Evolutionary conservation across 2,888 invertebrate species (phyloP).

Genomic region (Amiota mariae): DNA sequence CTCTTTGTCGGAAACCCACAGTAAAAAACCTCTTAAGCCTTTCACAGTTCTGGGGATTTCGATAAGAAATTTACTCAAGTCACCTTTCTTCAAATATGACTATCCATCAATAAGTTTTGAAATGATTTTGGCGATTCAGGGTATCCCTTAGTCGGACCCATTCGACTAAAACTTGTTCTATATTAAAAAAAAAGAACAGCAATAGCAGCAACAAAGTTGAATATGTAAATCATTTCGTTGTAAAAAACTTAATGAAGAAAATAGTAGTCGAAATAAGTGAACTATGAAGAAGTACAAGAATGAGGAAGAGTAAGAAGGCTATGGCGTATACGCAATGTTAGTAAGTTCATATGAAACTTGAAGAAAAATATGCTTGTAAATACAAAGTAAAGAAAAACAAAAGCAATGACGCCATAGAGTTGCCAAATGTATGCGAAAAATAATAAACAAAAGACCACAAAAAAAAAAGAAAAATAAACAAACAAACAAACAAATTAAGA

Average conservation of each 20-base stretch:
- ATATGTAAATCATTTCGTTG: conserved; percentile 41
- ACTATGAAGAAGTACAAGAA: background rate
- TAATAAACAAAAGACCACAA: conserved; percentile 32
- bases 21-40: too few relatives aligned
- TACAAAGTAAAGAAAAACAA: background rate
- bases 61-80: too few relatives aligned
- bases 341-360: too few relatives aligned
- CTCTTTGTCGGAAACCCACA: too few relatives aligned
- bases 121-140: too few relatives aligned
- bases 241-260: background rate
- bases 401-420: conserved; percentile 19
- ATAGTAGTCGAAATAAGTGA: background rate
- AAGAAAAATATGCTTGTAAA: background rate
- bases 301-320: background rate
- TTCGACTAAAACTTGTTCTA: conserved; percentile 8
- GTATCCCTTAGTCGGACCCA: too few relatives aligned
- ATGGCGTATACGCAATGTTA: background rate
- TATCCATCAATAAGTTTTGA: too few relatives aligned
- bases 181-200: conserved; percentile 37
- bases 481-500: conserved; percentile 38
- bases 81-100: too few relatives aligned
- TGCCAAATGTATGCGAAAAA: conserved; percentile 10
- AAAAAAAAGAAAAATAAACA: conserved; percentile 20
- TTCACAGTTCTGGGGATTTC: too few relatives aligned
- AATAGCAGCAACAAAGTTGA: conserved; percentile 31